Conservation (phyloP, 2,113 vertebrate genomes). For the Platanista minor region DNA sequence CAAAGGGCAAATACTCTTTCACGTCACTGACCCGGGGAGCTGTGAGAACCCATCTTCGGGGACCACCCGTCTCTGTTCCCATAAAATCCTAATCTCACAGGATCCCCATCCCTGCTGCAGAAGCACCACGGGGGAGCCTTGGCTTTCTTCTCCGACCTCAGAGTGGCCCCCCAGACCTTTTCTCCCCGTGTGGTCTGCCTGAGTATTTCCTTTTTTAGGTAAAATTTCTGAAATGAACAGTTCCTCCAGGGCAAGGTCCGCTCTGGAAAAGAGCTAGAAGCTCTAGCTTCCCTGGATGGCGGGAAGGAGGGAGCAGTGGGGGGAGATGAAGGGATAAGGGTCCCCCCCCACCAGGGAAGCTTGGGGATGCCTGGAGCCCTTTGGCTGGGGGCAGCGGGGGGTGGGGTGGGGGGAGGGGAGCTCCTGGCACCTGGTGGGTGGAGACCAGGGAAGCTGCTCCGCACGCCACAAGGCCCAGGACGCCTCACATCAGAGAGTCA, state of each 20-base stretch:
- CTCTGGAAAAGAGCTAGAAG: neutral
- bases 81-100: neutral
- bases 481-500: accelerated
- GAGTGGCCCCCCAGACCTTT: accelerated
- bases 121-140: too few species aligned
- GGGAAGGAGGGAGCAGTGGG: neutral
- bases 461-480: too few species aligned
- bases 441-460: neutral
- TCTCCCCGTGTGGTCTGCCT: neutral
- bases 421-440: accelerated
- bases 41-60: neutral
- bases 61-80: neutral
- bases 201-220: neutral
- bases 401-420: neutral
- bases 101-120: neutral
- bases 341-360: neutral
- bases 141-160: neutral
- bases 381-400: neutral
- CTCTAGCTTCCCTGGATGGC: neutral
- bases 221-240: too few species aligned
- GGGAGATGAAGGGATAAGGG: neutral
- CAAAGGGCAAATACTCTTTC: neutral
- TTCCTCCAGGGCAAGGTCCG: accelerated
- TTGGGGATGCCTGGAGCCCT: neutral
- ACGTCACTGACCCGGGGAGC: neutral